Percentiles rank a stretch among this genome's conserved stretches.
Conservation (phyloP, 2,113 vertebrate species). For the Archilochus colubris region DNA sequence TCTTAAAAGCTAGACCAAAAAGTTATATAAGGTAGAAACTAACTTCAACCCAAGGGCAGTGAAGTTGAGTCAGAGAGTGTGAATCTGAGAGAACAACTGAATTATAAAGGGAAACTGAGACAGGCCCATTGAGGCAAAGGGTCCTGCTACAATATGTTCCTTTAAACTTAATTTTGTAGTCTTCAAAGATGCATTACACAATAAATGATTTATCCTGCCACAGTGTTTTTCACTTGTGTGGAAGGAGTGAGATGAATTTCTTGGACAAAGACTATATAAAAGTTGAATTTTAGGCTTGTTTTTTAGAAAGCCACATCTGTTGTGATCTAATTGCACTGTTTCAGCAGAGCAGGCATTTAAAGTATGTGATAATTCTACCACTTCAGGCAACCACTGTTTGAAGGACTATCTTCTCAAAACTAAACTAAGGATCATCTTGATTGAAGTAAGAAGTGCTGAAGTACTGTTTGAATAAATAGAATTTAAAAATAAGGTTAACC, state of each 20-base stretch:
- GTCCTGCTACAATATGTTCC: background rate
- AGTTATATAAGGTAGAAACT: too few relatives aligned
- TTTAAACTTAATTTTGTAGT: background rate
- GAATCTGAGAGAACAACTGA: too few relatives aligned
- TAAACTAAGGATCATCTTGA: slow-evolving; percentile 26
- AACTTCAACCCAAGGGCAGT: too few relatives aligned
- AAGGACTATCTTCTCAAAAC: slow-evolving; percentile 44
- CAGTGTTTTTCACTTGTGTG: background rate
- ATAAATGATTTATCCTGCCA: background rate
- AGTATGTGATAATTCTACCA: slow-evolving; percentile 66
- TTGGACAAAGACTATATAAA: background rate
- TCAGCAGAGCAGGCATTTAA: slow-evolving; percentile 57
- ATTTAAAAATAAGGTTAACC: background rate
- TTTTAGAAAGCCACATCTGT: slow-evolving; percentile 56
- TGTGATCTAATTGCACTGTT: slow-evolving; percentile 44
- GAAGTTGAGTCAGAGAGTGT: too few relatives aligned
- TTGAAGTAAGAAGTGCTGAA: slow-evolving; percentile 8
- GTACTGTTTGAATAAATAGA: background rate
- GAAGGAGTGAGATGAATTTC: slow-evolving; percentile 1
- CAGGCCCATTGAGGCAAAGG: too few relatives aligned
- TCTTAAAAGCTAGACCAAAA: too few relatives aligned
- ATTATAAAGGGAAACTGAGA: too few relatives aligned
- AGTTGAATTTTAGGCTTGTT: slow-evolving; percentile 27
- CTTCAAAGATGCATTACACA: background rate
- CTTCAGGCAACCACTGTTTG: slow-evolving; percentile 48